Percentiles rank a stretch among this genome's conserved stretches.
These are phyloP conservation scores for Melitaea athalia DNA, from an alignment of 2,888 invertebrate species.

Conservation along the genomic window DNA sequence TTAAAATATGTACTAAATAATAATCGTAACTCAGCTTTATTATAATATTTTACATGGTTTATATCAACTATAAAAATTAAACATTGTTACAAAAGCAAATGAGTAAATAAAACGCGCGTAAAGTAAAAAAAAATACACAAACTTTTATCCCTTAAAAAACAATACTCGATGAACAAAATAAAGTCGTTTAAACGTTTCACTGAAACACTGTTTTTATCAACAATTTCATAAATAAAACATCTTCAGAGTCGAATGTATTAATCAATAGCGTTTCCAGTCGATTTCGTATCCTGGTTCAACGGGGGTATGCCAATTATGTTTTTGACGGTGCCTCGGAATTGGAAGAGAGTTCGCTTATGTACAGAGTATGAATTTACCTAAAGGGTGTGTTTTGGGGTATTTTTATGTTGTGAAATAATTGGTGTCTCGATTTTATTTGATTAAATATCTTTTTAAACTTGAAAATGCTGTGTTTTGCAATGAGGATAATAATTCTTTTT, in stretches of 20 bases:
- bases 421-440: not conserved
- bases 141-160: not conserved
- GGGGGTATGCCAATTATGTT: constrained; percentile 74
- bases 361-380: constrained; percentile 34
- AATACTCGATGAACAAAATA: not conserved
- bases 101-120: no score
- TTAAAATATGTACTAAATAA: no score
- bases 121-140: no score
- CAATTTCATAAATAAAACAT: not conserved
- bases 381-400: constrained; percentile 13
- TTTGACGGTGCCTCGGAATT: constrained; percentile 68
- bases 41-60: no score
- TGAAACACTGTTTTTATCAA: not conserved
- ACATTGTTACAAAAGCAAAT: no score
- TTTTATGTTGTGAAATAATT: not conserved
- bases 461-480: not conserved
- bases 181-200: not conserved
- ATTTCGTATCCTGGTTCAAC: constrained; percentile 19
- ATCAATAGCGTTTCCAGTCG: constrained; percentile 30
- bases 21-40: no score
- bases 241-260: constrained; percentile 12
- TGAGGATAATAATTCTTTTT: no score
- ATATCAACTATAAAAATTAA: no score
- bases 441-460: not conserved
- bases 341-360: constrained; percentile 54